These are phyloP conservation scores for Campoplex capitator DNA, from an alignment of 2,888 invertebrate species.

Conservation along the genomic window DNA sequence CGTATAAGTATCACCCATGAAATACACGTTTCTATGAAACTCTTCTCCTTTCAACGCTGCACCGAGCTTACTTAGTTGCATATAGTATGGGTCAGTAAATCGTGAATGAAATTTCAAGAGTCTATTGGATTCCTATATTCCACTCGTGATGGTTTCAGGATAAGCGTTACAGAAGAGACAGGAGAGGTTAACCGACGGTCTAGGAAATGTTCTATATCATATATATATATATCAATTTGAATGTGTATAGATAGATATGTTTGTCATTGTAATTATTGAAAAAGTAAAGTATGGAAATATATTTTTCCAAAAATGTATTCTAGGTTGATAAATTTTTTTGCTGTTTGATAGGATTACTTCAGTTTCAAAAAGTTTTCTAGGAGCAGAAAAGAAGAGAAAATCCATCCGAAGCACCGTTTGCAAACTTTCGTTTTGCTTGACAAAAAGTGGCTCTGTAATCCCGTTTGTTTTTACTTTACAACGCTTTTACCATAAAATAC, in stretches of 20 bases:
- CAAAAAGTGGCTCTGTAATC: slow-evolving; percentile 1
- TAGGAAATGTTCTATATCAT: background rate
- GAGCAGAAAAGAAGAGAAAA: too few species aligned
- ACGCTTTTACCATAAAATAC: background rate
- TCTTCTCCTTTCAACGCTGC: slow-evolving; percentile 20
- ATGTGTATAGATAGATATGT: background rate
- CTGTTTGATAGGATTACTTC: background rate
- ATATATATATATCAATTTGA: background rate
- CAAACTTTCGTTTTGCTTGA: background rate
- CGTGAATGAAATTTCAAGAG: slow-evolving; percentile 58
- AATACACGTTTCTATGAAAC: slow-evolving; percentile 42
- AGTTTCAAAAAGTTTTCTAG: background rate
- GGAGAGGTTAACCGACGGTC: slow-evolving; percentile 41
- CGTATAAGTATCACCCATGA: slow-evolving; percentile 22
- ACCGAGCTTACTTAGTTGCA: background rate
- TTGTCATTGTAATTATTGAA: background rate
- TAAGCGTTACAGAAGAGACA: slow-evolving; percentile 47
- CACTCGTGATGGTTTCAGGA: slow-evolving; percentile 33
- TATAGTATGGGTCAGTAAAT: slow-evolving; percentile 38
- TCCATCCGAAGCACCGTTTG: background rate
- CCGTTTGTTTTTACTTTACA: background rate
- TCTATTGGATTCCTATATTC: slow-evolving; percentile 50
- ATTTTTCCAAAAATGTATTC: slow-evolving; percentile 12
- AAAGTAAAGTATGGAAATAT: background rate
- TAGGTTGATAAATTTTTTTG: background rate